These are phyloP conservation scores for Propithecus coquereli DNA, from an alignment of 2,113 vertebrate species.

Conservation along the genomic window DNA sequence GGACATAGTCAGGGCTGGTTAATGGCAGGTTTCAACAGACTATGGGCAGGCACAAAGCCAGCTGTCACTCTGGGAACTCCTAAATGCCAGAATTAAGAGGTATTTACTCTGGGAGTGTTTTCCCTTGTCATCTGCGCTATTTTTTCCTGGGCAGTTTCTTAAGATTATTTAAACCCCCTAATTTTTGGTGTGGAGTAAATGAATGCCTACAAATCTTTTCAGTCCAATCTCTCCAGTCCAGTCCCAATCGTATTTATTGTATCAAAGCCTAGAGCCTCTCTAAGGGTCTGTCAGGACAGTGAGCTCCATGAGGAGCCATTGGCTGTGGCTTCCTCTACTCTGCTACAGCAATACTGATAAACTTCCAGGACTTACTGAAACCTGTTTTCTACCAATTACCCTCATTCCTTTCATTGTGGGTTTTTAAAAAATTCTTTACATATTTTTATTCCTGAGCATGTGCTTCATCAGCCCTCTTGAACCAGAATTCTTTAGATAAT, in stretches of 20 bases:
- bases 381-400: background rate
- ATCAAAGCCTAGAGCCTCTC: background rate
- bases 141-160: background rate
- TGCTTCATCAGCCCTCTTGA: background rate
- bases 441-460: background rate
- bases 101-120: background rate
- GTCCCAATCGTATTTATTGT: background rate
- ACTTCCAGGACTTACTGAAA: background rate
- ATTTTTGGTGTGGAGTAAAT: background rate
- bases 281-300: background rate
- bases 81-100: background rate
- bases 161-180: background rate
- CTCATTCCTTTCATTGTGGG: background rate
- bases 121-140: background rate
- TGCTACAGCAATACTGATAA: background rate
- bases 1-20: background rate
- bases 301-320: background rate
- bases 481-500: conserved; percentile 6
- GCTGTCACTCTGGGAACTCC: background rate
- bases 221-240: background rate
- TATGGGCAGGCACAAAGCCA: background rate
- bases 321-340: background rate
- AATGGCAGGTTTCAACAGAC: background rate
- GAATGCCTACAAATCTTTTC: background rate
- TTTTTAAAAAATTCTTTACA: background rate